Base-by-base conservation (phyloP, 2,113 vertebrate species). In the Synchiropus splendidus region DNA sequence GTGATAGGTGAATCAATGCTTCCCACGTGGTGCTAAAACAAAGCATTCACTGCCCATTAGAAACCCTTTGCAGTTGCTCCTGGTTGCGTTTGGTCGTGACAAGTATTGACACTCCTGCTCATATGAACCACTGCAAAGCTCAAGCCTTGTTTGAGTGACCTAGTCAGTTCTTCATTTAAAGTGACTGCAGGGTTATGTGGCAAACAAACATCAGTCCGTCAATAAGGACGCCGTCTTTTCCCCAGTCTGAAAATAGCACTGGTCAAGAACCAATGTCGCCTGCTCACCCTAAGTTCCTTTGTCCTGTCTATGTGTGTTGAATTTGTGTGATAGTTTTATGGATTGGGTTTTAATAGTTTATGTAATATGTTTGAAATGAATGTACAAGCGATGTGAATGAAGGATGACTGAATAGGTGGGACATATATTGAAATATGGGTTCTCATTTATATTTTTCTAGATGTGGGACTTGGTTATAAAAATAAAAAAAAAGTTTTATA, bases 161-260 rank as follows among this genome's bases (percentile, higher is more conserved):
- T 31, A 44, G 31, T 53, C 44, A 38, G 18, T 43, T 49, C 39
- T 37, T 42, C 37, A 33, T 56, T 50, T 27, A 14, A 50, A 46
- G 18, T 42, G 39, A 38, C 39, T 32, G 36, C 51, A 44, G 60
- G 51, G 48, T 61, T 52, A 57, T 48, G 33, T 10, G 12, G 39
- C 36, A 42, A 45, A 48, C 51, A 60, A 44, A 48, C 50, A 64
- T 10, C 33, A 5, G 4, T 16, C 10, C 37, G 64, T 62, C 58
- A 45, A 58, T 60, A 51, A 39, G 18, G 33, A 33, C 50, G 47
- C 39, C n/a, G n/a, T 42, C 31, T 42, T 35, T 31, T 44, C 31
- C 3, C 9, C 32, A 16, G 10, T 35, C 1, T 11, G 9, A 31
- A 31, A 58, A 48, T 4, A 39, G 34, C 2, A n/a, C 6, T 12